A percentile compares a stretch with the other conserved stretches of the same genome.
These are phyloP conservation scores for Drosophila asahinai DNA, from an alignment of 1,140 invertebrate genomes.

Conservation along the genomic window DNA sequence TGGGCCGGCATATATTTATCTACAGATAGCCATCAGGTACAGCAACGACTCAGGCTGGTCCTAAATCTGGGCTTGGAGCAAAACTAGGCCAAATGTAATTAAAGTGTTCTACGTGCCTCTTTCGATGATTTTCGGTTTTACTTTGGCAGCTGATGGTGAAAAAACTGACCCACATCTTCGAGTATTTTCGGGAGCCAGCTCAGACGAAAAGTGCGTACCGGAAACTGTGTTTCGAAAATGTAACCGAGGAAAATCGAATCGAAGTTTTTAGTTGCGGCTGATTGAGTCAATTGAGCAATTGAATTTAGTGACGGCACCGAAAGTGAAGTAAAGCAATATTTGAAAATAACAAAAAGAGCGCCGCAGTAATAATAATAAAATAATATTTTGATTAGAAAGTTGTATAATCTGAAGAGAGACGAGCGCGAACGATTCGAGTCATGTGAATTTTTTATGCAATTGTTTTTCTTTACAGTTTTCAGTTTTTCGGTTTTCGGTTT, in stretches of 20 bases:
- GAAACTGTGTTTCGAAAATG: slow-evolving; percentile 22
- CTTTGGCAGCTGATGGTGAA: slow-evolving; percentile 15
- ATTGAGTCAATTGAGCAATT: slow-evolving; percentile 70
- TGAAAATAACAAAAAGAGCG: slow-evolving; percentile 35
- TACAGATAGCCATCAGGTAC: slow-evolving; percentile 38
- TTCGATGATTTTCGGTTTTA: slow-evolving; percentile 42
- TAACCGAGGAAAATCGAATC: slow-evolving; percentile 28
- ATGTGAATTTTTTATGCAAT: slow-evolving; percentile 83
- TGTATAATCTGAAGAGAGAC: slow-evolving; percentile 68
- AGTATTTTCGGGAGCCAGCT: slow-evolving; percentile 3
- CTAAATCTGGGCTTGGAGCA: slow-evolving; percentile 34
- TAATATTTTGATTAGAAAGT: slow-evolving; percentile 81
- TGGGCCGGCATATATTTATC: slow-evolving; percentile 25
- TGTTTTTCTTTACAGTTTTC: slow-evolving; percentile 69
- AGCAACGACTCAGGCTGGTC: slow-evolving; percentile 22
- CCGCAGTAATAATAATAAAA: slow-evolving; percentile 66
- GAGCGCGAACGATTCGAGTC: slow-evolving; percentile 53
- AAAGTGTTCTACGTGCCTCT: slow-evolving; percentile 76
- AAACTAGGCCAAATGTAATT: slow-evolving; percentile 78
- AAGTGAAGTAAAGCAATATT: slow-evolving; percentile 39
- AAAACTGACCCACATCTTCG: slow-evolving; percentile 50
- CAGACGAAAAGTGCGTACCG: slow-evolving; percentile 41
- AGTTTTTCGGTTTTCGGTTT: slow-evolving; percentile 37
- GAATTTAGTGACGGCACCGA: slow-evolving; percentile 58
- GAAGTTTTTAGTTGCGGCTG: slow-evolving; percentile 32